phyloP scores from a whole-genome alignment of 2,113 vertebrate genomes.

The Centropus bengalensis region DNA sequence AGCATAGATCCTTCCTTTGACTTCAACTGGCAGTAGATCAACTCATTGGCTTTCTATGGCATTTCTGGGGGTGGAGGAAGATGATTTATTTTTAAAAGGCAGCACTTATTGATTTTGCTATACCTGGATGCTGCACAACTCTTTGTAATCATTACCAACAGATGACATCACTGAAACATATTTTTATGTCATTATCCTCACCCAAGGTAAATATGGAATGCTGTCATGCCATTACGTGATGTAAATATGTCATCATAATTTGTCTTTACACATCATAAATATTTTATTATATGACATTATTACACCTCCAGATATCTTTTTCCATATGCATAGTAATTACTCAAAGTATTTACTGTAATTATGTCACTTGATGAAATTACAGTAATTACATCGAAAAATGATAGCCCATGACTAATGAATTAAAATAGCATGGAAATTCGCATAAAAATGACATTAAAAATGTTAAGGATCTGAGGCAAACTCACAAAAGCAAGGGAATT shows the following conservation, averaged over 20 bases:
- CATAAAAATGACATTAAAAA: constrained; percentile 78
- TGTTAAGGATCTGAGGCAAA: constrained; percentile 74
- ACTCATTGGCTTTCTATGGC: neutral
- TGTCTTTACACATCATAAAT: constrained; percentile 81
- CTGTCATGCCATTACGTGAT: constrained; percentile 72
- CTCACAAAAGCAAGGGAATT: constrained; percentile 69
- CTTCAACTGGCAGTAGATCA: neutral
- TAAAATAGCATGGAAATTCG: constrained; percentile 83
- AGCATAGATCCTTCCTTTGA: neutral
- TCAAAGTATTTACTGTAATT: constrained; percentile 85
- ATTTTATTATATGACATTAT: constrained; percentile 79
- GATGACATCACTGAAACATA: constrained; percentile 73
- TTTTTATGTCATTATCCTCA: constrained; percentile 71
- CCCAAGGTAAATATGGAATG: constrained; percentile 56
- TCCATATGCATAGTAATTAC: constrained; percentile 82
- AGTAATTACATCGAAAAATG: constrained; percentile 84
- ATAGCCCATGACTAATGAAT: constrained; percentile 85
- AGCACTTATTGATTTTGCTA: neutral
- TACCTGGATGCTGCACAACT: neutral
- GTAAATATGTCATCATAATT: constrained; percentile 78
- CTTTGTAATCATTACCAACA: neutral
- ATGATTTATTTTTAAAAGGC: neutral
- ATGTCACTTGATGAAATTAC: constrained; percentile 86
- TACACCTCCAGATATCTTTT: constrained; percentile 79
- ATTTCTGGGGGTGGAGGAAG: neutral